Evolutionary conservation across 2,888 invertebrate species (phyloP), one percentile per base, ranked within the genome.

Genomic region (Xylota sylvarum): DNA sequence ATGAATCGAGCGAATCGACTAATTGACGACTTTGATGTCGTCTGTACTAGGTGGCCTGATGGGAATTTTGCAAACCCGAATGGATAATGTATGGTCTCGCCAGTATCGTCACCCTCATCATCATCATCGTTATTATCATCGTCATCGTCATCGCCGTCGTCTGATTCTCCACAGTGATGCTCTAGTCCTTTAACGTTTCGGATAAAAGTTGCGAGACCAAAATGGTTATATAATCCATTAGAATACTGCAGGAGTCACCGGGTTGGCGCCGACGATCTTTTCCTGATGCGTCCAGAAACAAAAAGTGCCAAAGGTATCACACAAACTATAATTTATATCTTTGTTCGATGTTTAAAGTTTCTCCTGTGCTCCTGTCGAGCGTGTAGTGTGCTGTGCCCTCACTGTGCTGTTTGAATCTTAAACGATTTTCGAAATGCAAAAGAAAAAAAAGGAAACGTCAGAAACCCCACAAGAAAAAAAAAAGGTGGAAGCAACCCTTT

Each of bases 261-360:
- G 81, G 72, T 74, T 87, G 89, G 89, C 89, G 89, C 89, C 89
- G 69, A 88, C 79, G 86, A 88, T 89, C 88, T 89, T 89, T 88
- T 88, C 74, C 78, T 80, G 79, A 76, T 87, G 83, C 76, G 76
- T 81, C 69, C 81, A 88, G 88, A 89, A 89, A 89, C 89, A 89
- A 89, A 89, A 88, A 89, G 88, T 89, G 88, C 88, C 89, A 88
- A 89, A 89, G 89, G 89, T 89, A 89, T 88, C 88, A 89, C 89
- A 88, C 88, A 89, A 89, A 88, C 88, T 88, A 88, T 89, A 89
- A 89, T 88, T 89, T 89, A 89, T 89, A 88, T 88, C 88, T 88
- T 87, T 81, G 78, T 88, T 88, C 88, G 85, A 88, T 88, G 88
- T 88, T 89, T 89, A 89, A 89, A 89, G 89, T 89, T 89, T 88